Evolutionary conservation across 2,888 invertebrate species (phyloP), one percentile per base, ranked within the genome.

Genomic region (Oscheius sp.): DNA sequence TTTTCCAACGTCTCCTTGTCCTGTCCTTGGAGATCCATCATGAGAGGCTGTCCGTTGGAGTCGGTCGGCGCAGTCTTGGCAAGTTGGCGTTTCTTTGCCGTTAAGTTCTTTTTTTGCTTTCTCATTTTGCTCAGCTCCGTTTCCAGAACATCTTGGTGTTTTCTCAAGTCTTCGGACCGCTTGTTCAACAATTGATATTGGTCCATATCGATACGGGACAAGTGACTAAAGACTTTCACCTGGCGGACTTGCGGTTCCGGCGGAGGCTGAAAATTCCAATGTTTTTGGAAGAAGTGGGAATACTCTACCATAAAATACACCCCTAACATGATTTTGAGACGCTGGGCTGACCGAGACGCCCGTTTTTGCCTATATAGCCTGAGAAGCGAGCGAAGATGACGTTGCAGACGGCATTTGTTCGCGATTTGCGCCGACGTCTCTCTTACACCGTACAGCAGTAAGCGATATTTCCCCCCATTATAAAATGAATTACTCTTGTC

Each of bases 41-140:
- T 20, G 8, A 64, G 15, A 0, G 64, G 50, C 8, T 64, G 42
- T 33, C 66, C 69, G 10, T 50, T 57, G 8, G 27, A 45, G 17
- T 52, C 69, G 6, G 31, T 33, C 0, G 34, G 53, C 31, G 75
- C 75, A 5, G 68, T 70, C 67, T 76, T 82, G 15, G 68, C 46
- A 68, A 81, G 70, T 55, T 80, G 78, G 3, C 85, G 69, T 42
- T 74, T 75, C 46, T 80, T 82, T 4, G 85, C 84, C 4, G 80
- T 74, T 58, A 84, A 69, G n/a, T 80, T 85, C 70, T 84, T 83
- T 74, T 86, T 85, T 67, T 73, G 69, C 65, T 85, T 86, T 31
- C 84, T 50, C 70, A 77, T 52, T 46, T 63, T 48, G 25, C 12
- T 34, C 65, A 82, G 48, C 15, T 81, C 74, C 27, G 25, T 45